Percentiles rank a stretch among this genome's conserved stretches.
phyloP scores from a whole-genome alignment of 2,888 invertebrate species.

The Rhagonycha lutea region DNA sequence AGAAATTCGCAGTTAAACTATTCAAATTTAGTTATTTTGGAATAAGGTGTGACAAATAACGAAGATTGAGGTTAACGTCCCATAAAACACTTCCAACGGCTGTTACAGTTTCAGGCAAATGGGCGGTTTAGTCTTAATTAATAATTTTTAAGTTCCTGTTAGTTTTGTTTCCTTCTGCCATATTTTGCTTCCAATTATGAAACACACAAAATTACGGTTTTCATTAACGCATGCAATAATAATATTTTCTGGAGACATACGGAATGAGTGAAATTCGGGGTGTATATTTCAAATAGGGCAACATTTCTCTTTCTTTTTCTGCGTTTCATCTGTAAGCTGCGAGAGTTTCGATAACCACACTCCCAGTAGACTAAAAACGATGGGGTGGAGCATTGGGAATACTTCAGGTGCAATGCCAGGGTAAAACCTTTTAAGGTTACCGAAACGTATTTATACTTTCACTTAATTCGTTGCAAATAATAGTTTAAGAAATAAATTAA shows the following conservation, averaged over 20 bases:
- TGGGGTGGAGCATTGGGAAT: slow-evolving; percentile 5
- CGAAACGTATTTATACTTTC: slow-evolving; percentile 6
- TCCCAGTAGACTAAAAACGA: not conserved
- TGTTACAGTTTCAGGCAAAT: not conserved
- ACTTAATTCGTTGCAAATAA: slow-evolving; percentile 19
- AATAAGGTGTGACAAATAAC: not conserved
- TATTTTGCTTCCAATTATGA: not conserved
- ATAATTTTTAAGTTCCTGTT: not conserved
- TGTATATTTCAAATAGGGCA: not conserved
- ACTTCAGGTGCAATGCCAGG: slow-evolving; percentile 8
- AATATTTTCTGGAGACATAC: not conserved
- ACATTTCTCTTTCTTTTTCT: not conserved
- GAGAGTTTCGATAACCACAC: slow-evolving; percentile 10
- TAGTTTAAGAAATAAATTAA: slow-evolving; percentile 4
- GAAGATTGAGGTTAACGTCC: not conserved
- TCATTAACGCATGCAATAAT: not conserved
- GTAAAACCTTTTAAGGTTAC: not conserved
- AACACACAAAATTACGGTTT: not conserved
- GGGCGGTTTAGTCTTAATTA: not conserved
- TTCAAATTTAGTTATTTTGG: not conserved
- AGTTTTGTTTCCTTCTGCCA: not conserved
- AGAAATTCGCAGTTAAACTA: no score
- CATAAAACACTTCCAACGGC: not conserved
- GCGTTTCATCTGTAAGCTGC: slow-evolving; percentile 4
- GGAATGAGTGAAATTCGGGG: not conserved